phyloP scores from a whole-genome alignment of 2,113 vertebrate genomes.

The Actenoides lindsayi region DNA sequence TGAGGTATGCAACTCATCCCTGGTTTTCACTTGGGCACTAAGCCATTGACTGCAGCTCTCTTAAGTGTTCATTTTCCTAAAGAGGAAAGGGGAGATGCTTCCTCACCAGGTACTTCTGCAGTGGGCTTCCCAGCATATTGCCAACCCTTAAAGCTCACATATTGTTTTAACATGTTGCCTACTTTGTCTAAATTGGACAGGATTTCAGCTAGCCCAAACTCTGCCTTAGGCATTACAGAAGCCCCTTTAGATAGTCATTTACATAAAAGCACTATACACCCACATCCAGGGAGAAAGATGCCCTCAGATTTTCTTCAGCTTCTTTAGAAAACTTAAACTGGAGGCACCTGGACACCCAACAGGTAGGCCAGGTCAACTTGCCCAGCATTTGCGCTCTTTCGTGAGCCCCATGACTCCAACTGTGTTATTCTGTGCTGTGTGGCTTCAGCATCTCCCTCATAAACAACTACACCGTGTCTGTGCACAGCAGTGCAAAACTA shows the following conservation, averaged over 20 bases:
- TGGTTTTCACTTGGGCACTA: background rate
- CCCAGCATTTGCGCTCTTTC: too few relatives aligned
- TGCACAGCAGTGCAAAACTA: background rate
- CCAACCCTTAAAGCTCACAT: background rate
- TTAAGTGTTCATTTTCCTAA: background rate
- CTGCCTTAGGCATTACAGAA: background rate
- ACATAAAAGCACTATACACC: background rate
- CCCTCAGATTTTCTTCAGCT: background rate
- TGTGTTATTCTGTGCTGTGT: accelerated
- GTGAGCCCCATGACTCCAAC: background rate
- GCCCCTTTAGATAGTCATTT: background rate
- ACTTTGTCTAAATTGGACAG: background rate
- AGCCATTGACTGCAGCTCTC: background rate
- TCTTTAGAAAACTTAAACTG: accelerated
- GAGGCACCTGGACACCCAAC: accelerated
- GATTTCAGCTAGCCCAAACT: background rate
- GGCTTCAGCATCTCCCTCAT: background rate
- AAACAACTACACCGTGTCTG: background rate
- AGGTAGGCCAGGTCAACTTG: background rate
- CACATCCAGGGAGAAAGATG: background rate
- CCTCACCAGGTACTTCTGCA: accelerated
- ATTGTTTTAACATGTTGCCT: background rate
- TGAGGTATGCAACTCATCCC: background rate
- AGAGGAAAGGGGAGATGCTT: background rate
- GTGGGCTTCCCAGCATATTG: background rate